These are phyloP conservation scores for Otus scops DNA, from an alignment of 2,797 vertebrate species.

Conservation along the genomic window DNA sequence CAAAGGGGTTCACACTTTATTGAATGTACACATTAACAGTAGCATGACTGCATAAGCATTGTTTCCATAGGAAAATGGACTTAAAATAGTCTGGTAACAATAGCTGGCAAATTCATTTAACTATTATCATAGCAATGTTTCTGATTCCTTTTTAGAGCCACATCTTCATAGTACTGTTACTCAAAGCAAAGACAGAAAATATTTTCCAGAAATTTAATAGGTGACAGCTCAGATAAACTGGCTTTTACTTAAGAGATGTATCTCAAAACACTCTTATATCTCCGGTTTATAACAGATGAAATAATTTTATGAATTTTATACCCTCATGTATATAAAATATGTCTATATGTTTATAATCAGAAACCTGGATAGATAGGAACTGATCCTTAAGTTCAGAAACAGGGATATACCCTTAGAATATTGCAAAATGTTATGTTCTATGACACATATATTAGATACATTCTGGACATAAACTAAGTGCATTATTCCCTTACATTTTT, in stretches of 20 bases:
- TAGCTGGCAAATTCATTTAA: not conserved
- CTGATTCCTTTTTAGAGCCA: not conserved
- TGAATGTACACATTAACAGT: not conserved
- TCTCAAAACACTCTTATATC: not conserved
- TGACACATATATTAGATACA: not conserved
- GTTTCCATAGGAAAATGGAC: not conserved
- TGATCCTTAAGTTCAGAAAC: not conserved
- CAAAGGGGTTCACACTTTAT: not conserved
- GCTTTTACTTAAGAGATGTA: not conserved
- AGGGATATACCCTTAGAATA: not conserved
- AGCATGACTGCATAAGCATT: not conserved
- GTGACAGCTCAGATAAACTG: not conserved
- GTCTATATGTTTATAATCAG: not conserved
- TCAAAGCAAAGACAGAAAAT: not conserved
- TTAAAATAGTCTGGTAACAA: not conserved
- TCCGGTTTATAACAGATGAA: not conserved
- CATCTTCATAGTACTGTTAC: not conserved
- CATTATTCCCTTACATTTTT: not conserved
- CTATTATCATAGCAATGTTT: not conserved
- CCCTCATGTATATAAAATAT: not conserved
- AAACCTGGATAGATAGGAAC: not conserved
- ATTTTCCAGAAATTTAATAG: not conserved
- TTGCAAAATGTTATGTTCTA: not conserved
- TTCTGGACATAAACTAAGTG: not conserved
- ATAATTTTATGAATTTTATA: not conserved